These are phyloP conservation scores for Diadema setosum DNA, from an alignment of 35 echinoderm and acorn worm species.

Conservation along the genomic window DNA sequence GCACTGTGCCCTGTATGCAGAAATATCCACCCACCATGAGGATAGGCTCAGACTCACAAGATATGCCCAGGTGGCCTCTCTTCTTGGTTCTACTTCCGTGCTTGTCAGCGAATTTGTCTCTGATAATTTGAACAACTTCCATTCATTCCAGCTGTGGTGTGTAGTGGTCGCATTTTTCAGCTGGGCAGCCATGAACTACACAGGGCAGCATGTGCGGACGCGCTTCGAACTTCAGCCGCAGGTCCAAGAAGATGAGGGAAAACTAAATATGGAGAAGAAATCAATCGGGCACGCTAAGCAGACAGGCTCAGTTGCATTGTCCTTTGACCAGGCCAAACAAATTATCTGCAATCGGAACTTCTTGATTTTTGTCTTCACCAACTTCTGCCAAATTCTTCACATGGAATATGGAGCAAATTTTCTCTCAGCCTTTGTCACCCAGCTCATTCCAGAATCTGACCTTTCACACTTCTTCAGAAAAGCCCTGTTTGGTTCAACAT, in stretches of 20 bases:
- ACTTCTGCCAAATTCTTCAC: conserved; percentile 86
- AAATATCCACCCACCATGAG: conserved; percentile 74
- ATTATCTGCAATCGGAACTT: conserved; percentile 74
- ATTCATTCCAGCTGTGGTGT: conserved; percentile 77
- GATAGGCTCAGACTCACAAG: conserved; percentile 67
- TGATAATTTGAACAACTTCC: conserved; percentile 71
- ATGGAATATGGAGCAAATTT: conserved; percentile 67
- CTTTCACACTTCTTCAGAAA: conserved; percentile 45
- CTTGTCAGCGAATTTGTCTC: conserved; percentile 60
- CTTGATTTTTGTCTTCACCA: conserved; percentile 74
- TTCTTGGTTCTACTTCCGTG: conserved; percentile 51
- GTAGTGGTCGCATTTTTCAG: conserved; percentile 65
- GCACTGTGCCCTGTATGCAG: conserved; percentile 80
- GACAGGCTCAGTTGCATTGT: background rate
- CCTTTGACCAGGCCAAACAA: conserved; percentile 49
- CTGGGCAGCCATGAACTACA: conserved; percentile 75
- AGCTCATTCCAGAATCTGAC: conserved; percentile 62
- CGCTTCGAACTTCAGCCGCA: background rate
- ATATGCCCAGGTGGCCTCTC: conserved; percentile 67
- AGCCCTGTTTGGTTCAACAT: conserved; percentile 70
- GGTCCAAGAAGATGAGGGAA: background rate
- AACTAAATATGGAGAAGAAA: background rate
- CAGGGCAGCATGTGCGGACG: conserved; percentile 60
- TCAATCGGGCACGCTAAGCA: background rate
- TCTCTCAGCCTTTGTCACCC: conserved; percentile 73